Percentiles rank a stretch among this genome's conserved stretches.
phyloP scores from a whole-genome alignment of 2,797 vertebrate species.

The Rhodeus uyekii region DNA sequence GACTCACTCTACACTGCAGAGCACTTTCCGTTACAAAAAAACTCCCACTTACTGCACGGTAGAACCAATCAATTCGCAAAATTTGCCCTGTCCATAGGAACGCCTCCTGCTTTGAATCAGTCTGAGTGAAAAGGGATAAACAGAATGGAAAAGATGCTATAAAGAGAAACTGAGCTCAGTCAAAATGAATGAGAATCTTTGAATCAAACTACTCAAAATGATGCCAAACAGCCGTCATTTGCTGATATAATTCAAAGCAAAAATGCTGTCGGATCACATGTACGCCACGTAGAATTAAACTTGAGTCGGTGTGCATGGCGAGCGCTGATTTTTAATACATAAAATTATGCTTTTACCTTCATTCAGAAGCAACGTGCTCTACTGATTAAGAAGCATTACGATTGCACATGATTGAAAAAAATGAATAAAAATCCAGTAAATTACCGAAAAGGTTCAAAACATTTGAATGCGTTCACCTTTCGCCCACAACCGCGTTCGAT shows the following conservation, averaged over 20 bases:
- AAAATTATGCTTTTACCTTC: conserved; percentile 16
- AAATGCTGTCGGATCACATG: conserved; percentile 9
- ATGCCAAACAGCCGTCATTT: not conserved
- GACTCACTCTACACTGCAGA: conserved; percentile 98
- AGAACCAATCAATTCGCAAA: conserved; percentile 95
- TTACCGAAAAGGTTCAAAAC: not conserved
- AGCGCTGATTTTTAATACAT: conserved; percentile 32
- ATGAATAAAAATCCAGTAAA: not conserved
- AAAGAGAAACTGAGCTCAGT: not conserved
- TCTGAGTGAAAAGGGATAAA: conserved; percentile 56
- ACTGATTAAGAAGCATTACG: not conserved
- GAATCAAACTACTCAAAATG: conserved; percentile 1
- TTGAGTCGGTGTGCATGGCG: conserved; percentile 35
- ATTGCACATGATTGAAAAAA: not conserved
- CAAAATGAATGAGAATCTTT: not conserved
- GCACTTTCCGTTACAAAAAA: conserved; percentile 96
- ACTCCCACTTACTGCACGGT: conserved; percentile 94
- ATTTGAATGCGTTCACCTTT: not conserved
- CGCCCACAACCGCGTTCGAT: not conserved
- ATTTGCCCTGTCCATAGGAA: conserved; percentile 75
- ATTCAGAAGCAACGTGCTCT: conserved; percentile 18
- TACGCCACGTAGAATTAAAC: conserved; percentile 34
- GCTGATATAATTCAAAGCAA: conserved; percentile 1
- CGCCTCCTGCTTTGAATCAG: conserved; percentile 66
- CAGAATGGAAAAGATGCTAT: not conserved